Evolutionary conservation across 1,140 invertebrate species (phyloP), one percentile per base, ranked within the genome.

Genomic region (Aphelenchoides fujianensis): DNA sequence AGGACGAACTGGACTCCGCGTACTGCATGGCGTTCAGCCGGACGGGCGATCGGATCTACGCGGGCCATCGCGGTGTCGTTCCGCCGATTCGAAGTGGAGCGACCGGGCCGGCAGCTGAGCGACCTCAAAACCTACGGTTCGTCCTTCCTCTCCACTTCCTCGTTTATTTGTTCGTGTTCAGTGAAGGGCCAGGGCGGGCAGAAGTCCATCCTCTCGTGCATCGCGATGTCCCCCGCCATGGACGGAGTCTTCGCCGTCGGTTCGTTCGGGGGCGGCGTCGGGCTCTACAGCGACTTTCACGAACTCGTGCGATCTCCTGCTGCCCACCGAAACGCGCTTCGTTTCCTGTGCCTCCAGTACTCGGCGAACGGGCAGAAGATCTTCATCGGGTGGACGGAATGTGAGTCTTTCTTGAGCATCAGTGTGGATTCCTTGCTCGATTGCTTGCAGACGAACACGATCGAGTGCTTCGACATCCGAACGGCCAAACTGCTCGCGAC

Each of bases 361-460:
- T 59, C 55, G 34, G 5, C 55, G 28, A 32, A 59, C 55, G 55
- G 55, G 28, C 55, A 59, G 19, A 59, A 19, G 19, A 7, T 59
- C 7, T 59, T 59, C 34, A 19, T 59, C 34, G 55, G 41, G 5
- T 23, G 41, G 41, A 16, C 41, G 41, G 23, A 48, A 48, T 16
- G 41, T 48, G 12, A 16, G 41, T 48, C n/a, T n/a, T n/a, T n/a
- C n/a, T n/a, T n/a, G n/a, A 48, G 41, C 41, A 48, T 12, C 12
- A 48, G 23, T 12, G 41, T 48, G 41, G 41, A 12, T 48, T 23
- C 12, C 12, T 48, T 48, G 23, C 23, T 48, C 12, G 23, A 48
- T 48, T 12, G 12, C 23, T 48, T 48, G 12, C 23, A 48, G 41
- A 48, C 41, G 23, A 48, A 48, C 23, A 23, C 41, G 23, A 48